Conservation (phyloP, 2,888 invertebrate genomes). For the Caradrina clavipalpis region DNA sequence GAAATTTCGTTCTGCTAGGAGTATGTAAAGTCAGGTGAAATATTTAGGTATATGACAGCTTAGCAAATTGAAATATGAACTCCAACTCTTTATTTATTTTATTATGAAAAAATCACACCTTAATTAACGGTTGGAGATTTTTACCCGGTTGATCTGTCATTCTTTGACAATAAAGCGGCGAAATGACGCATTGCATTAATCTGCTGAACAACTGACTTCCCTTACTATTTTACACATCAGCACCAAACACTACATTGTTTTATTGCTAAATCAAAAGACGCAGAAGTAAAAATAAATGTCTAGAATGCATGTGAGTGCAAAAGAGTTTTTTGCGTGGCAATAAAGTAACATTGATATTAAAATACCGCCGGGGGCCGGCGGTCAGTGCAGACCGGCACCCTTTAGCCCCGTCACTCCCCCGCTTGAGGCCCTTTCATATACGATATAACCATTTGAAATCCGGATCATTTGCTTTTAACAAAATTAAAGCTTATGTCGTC, state of each 20-base stretch:
- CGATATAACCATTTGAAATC: background rate
- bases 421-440: background rate
- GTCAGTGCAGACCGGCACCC: background rate
- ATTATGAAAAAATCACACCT: no score
- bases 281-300: no score
- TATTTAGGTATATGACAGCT: background rate
- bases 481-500: background rate
- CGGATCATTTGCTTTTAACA: background rate
- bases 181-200: no score
- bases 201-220: no score
- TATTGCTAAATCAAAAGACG: background rate
- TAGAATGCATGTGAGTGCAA: background rate
- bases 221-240: no score
- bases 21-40: background rate
- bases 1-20: background rate
- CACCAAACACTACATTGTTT: background rate
- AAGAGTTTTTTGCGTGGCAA: background rate
- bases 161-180: no score
- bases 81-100: background rate
- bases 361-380: background rate
- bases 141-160: no score
- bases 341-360: background rate
- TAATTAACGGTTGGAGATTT: no score
- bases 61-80: background rate
- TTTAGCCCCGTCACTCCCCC: background rate